phyloP scores from a whole-genome alignment of 2,113 vertebrate genomes.

The Rafetus swinhoei region DNA sequence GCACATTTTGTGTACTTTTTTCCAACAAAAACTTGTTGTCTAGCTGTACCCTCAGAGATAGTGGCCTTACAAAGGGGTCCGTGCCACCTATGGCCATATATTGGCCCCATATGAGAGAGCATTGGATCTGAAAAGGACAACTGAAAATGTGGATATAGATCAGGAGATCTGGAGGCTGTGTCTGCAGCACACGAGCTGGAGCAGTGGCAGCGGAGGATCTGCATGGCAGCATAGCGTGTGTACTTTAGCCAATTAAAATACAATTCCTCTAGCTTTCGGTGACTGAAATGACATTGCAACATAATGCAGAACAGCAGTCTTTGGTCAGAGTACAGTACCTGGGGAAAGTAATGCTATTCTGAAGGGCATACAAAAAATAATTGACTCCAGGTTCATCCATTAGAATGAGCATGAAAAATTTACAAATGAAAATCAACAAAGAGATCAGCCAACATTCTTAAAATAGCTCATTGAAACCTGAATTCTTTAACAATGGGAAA shows the following conservation, averaged over 20 bases:
- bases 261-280: conserved; percentile 46
- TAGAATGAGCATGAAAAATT: conserved; percentile 53
- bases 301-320: conserved; percentile 66
- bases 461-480: neutral
- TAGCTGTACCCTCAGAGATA: neutral
- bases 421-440: conserved; percentile 6
- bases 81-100: neutral
- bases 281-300: conserved; percentile 48
- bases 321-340: conserved; percentile 36
- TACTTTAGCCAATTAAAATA: conserved; percentile 42
- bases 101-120: neutral
- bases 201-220: neutral
- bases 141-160: neutral
- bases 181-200: neutral
- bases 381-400: conserved; percentile 50
- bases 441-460: conserved; percentile 11
- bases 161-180: neutral
- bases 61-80: neutral
- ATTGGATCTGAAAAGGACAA: neutral
- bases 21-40: too few species aligned
- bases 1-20: too few species aligned
- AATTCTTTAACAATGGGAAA: neutral
- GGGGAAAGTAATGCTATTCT: conserved; percentile 45
- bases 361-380: conserved; percentile 60
- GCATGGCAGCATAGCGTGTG: neutral